A percentile compares a stretch with the other conserved stretches of the same genome.
Evolutionary conservation across 2,888 invertebrate species (phyloP).

Genomic region (Ypsolopha scabrella): DNA sequence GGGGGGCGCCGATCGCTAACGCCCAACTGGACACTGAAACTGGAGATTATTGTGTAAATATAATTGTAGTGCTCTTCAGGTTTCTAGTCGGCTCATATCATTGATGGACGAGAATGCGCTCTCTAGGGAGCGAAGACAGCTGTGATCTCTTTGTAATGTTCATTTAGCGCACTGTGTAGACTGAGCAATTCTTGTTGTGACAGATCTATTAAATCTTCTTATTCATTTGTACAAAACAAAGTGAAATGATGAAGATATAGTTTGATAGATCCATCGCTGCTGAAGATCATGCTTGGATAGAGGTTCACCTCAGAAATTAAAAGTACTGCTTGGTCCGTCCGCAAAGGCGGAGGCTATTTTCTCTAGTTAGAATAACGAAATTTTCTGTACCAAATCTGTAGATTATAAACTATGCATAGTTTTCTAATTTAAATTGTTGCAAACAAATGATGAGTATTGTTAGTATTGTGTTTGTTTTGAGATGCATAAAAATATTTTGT

Average conservation of each 20-base stretch:
- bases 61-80: slow-evolving; percentile 47
- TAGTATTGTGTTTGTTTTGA: slow-evolving; percentile 61
- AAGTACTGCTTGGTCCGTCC: slow-evolving; percentile 17
- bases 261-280: background rate
- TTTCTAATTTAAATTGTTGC: slow-evolving; percentile 58
- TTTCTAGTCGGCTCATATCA: slow-evolving; percentile 64
- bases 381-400: slow-evolving; percentile 67
- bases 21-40: slow-evolving; percentile 59
- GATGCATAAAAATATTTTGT: slow-evolving; percentile 21
- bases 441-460: slow-evolving; percentile 56
- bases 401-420: slow-evolving; percentile 44
- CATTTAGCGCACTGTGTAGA: slow-evolving; percentile 40
- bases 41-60: slow-evolving; percentile 51
- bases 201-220: background rate
- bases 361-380: slow-evolving; percentile 65
- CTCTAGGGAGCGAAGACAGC: slow-evolving; percentile 48
- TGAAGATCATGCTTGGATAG: background rate
- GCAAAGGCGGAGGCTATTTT: slow-evolving; percentile 34
- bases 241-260: background rate
- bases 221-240: background rate
- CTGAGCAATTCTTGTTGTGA: background rate
- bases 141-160: slow-evolving; percentile 67
- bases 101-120: slow-evolving; percentile 44
- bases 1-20: slow-evolving; percentile 66
- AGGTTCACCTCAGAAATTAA: background rate